Evolutionary conservation across 2,888 invertebrate genomes (phyloP), one percentile per base, ranked within the genome.

Genomic region (Corythucha ciliata): DNA sequence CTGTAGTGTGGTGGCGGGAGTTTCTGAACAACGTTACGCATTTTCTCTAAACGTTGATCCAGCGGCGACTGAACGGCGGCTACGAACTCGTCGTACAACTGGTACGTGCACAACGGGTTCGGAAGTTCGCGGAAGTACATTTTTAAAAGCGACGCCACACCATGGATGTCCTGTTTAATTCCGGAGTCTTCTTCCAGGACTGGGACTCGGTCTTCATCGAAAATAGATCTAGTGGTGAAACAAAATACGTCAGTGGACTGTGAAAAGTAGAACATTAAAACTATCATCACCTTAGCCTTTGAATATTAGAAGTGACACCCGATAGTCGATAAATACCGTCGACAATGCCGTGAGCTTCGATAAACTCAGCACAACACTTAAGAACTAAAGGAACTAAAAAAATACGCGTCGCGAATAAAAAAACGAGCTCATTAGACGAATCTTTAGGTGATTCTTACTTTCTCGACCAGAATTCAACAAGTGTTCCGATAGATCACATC

Each of bases 91-190:
- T 91, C 88, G 71, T 97, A 97, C 57, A 96, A 74, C 68, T 96
- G 93, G 71, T 94, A 97, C 33, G 97, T 97, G 72, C 97, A 91
- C 22, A 98, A 74, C 1, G 97, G 97, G 74, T 96, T 97, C 2
- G 97, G 97, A 37, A 98, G 75, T 70, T 98, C 97, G 29, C 97
- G 82, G 69, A 92, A 92, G 71, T 97, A 98, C 89, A 93, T 93
- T 73, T 97, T 97, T 51, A 98, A 74, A 51, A 97, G 71, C 3
- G 93, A 93, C 27, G 94, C 92, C 45, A 97, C 91, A 25, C 92
- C 92, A 71, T 98, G 97, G 52, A 96, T 92, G 69, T 97, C 97
- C 62, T 91, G 80, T 48, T 84, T 74, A 61, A 89, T 83, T 57
- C 83, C 79, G 51, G 86, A 70, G 68, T 74, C 81, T 24, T 81